These are phyloP conservation scores for Polyommatus icarus DNA, from an alignment of 2,888 invertebrate species.

Conservation along the genomic window DNA sequence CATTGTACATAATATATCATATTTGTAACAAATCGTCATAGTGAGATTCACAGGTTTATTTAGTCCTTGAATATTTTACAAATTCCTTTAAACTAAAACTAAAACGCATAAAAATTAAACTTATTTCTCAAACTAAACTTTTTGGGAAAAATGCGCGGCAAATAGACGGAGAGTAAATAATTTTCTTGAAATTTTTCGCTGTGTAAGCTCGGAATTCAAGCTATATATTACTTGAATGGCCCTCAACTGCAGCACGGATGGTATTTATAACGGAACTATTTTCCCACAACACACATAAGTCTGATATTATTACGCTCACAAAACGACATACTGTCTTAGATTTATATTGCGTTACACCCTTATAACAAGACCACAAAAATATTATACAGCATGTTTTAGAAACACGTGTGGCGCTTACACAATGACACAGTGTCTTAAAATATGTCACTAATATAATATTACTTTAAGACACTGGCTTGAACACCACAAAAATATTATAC, in stretches of 20 bases:
- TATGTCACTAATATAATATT: too few relatives aligned
- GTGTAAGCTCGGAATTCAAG: slow-evolving; percentile 1
- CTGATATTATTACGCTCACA: neutral
- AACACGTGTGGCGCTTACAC: neutral
- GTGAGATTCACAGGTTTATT: too few relatives aligned
- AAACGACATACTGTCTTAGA: slow-evolving; percentile 11
- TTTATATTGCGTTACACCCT: neutral
- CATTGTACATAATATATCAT: too few relatives aligned
- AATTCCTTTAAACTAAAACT: neutral
- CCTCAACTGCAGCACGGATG: slow-evolving; percentile 21
- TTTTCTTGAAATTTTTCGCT: slow-evolving; percentile 19
- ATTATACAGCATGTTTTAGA: neutral
- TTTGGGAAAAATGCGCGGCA: neutral
- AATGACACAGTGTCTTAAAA: neutral
- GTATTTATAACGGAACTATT: slow-evolving; percentile 16
- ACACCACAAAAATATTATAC: neutral
- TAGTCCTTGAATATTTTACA: neutral
- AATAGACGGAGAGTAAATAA: neutral
- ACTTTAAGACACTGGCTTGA: too few relatives aligned
- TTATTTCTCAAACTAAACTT: neutral
- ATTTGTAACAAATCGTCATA: too few relatives aligned
- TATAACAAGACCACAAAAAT: neutral
- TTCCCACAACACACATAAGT: neutral
- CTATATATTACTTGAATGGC: slow-evolving; percentile 10
- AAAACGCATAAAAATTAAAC: neutral